Conservation (phyloP, 2,113 vertebrate species). For the Vulpes vulpes region DNA sequence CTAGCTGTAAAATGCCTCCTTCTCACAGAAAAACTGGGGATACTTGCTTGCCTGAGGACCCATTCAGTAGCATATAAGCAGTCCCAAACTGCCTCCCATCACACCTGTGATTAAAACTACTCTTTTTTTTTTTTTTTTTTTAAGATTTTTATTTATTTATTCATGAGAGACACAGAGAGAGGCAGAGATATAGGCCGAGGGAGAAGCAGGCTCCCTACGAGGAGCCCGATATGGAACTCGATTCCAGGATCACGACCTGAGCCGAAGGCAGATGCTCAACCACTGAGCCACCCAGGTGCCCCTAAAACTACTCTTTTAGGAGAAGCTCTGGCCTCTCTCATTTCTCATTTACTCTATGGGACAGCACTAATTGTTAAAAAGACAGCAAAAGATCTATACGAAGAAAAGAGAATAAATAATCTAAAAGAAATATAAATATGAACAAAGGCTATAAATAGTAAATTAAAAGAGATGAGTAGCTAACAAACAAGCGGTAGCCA, state of each 20-base stretch:
- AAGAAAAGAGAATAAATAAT: background rate
- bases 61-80: background rate
- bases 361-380: background rate
- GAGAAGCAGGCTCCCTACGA: too few species aligned
- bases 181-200: too few species aligned
- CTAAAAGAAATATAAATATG: background rate
- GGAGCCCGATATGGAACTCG: too few species aligned
- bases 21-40: background rate
- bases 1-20: background rate
- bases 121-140: too few species aligned
- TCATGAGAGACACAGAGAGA: too few species aligned
- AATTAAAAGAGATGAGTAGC: slow-evolving; percentile 3
- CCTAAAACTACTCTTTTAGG: background rate
- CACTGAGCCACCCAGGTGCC: too few species aligned
- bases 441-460: background rate
- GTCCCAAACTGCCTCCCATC: background rate
- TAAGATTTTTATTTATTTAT: too few species aligned
- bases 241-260: too few species aligned
- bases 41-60: background rate
- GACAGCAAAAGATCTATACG: background rate
- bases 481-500: slow-evolving; percentile 39
- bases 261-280: too few species aligned
- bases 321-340: background rate
- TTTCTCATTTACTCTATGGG: background rate
- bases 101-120: background rate